Percentiles rank a stretch among this genome's conserved stretches.
Conservation (phyloP, 35 echinoderm and acorn worm genomes). For the Acanthaster planci region DNA sequence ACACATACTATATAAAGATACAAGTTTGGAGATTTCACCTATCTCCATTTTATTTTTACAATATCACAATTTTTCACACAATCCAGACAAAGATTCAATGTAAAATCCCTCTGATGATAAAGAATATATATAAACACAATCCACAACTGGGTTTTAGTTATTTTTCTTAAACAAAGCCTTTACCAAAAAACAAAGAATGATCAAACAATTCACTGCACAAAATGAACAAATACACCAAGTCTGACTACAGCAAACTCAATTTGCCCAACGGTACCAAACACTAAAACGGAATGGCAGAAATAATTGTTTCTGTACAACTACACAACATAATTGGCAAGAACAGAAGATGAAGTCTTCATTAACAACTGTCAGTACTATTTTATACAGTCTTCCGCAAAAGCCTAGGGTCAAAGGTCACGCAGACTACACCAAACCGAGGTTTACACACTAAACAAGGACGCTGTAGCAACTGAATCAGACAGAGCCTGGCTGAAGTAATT, state of each 20-base stretch:
- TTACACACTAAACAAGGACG: no score
- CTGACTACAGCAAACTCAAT: not conserved
- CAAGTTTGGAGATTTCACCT: slow-evolving; percentile 2
- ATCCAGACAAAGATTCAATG: slow-evolving; percentile 4
- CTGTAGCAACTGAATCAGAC: no score
- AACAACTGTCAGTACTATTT: not conserved
- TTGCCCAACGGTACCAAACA: not conserved
- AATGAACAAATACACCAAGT: slow-evolving; percentile 9
- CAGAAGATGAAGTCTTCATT: not conserved
- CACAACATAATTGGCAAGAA: slow-evolving; percentile 12
- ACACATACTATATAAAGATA: slow-evolving; percentile 30
- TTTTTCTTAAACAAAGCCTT: not conserved
- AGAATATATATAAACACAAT: slow-evolving; percentile 26
- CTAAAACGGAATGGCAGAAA: not conserved
- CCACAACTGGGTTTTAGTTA: not conserved
- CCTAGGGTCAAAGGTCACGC: no score
- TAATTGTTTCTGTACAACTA: not conserved
- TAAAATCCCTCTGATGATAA: slow-evolving; percentile 9
- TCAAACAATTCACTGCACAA: slow-evolving; percentile 10
- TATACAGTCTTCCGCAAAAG: not conserved
- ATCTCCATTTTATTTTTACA: slow-evolving; percentile 12
- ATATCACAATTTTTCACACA: slow-evolving; percentile 28
- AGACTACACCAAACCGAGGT: no score
- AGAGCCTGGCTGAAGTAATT: no score
- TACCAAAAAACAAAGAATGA: not conserved